phyloP scores from a whole-genome alignment of 1,140 invertebrate genomes.

The Nautilus pompilius region DNA sequence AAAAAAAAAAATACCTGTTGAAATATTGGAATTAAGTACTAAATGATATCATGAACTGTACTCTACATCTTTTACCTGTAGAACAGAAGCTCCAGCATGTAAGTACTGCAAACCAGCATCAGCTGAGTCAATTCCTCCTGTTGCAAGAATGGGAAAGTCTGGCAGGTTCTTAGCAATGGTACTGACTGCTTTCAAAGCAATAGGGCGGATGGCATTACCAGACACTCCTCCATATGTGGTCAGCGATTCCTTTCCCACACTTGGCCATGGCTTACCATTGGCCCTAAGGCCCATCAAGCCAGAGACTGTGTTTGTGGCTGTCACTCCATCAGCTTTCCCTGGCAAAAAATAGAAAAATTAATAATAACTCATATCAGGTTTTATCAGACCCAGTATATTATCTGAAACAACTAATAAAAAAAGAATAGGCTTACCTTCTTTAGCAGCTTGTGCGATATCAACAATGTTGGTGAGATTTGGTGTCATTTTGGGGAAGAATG shows the following conservation, averaged over 20 bases:
- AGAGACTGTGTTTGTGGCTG: slow-evolving; percentile 94
- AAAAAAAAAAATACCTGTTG: too few relatives aligned
- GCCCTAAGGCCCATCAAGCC: slow-evolving; percentile 85
- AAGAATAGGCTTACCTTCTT: slow-evolving; percentile 65
- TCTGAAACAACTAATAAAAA: background rate
- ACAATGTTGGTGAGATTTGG: slow-evolving; percentile 96
- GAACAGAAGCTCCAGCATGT: slow-evolving; percentile 81
- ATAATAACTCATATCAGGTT: too few relatives aligned
- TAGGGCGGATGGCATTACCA: slow-evolving; percentile 91
- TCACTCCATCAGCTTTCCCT: slow-evolving; percentile 90
- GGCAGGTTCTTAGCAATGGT: slow-evolving; percentile 79
- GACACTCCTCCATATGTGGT: slow-evolving; percentile 97
- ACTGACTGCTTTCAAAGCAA: slow-evolving; percentile 85
- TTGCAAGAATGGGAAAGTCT: slow-evolving; percentile 88
- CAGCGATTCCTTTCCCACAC: slow-evolving; percentile 72
- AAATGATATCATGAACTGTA: too few relatives aligned
- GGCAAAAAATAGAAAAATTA: slow-evolving; percentile 6
- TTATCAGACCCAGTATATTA: background rate
- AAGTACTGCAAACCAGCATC: slow-evolving; percentile 91
- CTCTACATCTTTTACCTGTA: slow-evolving; percentile 74
- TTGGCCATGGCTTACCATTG: slow-evolving; percentile 85
- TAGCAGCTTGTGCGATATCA: slow-evolving; percentile 82
- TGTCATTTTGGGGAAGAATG: slow-evolving; percentile 97
- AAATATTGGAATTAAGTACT: too few relatives aligned
- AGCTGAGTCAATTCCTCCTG: slow-evolving; percentile 93